These are phyloP conservation scores for Microchirus variegatus DNA, from an alignment of 2,797 vertebrate species.

Conservation along the genomic window DNA sequence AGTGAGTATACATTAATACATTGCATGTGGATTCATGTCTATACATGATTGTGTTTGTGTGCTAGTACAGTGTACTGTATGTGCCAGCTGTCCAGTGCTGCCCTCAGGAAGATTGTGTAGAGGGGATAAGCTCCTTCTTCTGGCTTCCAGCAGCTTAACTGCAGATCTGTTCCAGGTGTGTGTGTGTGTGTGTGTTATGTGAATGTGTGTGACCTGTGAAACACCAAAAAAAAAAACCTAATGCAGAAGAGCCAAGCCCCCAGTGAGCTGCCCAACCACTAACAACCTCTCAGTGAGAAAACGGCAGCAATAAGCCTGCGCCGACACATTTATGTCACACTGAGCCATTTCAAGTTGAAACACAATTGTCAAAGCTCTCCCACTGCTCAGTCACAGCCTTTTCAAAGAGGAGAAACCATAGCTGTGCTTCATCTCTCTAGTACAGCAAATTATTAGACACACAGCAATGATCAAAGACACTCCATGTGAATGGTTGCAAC, in stretches of 20 bases:
- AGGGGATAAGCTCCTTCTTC: slow-evolving; percentile 70
- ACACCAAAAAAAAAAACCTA: slow-evolving; percentile 7
- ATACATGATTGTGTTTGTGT: slow-evolving; percentile 14
- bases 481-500: not conserved
- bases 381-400: slow-evolving; percentile 41
- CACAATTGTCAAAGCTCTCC: slow-evolving; percentile 55
- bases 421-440: slow-evolving; percentile 17
- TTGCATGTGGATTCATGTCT: slow-evolving; percentile 4
- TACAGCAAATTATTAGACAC: slow-evolving; percentile 30
- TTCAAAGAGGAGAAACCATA: slow-evolving; percentile 34
- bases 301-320: slow-evolving; percentile 49
- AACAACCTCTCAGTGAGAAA: slow-evolving; percentile 55
- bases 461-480: slow-evolving; percentile 1
- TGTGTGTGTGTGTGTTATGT: not conserved
- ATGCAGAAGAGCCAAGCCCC: slow-evolving; percentile 31
- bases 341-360: slow-evolving; percentile 57
- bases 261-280: slow-evolving; percentile 41
- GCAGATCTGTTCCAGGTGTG: slow-evolving; percentile 69
- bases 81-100: slow-evolving; percentile 70
- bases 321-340: slow-evolving; percentile 63
- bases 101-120: slow-evolving; percentile 71
- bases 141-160: slow-evolving; percentile 63
- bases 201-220: slow-evolving; percentile 27
- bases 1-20: no score
- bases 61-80: slow-evolving; percentile 26